phyloP scores from a whole-genome alignment of 2,888 invertebrate species.

The Eupithecia abbreviata region DNA sequence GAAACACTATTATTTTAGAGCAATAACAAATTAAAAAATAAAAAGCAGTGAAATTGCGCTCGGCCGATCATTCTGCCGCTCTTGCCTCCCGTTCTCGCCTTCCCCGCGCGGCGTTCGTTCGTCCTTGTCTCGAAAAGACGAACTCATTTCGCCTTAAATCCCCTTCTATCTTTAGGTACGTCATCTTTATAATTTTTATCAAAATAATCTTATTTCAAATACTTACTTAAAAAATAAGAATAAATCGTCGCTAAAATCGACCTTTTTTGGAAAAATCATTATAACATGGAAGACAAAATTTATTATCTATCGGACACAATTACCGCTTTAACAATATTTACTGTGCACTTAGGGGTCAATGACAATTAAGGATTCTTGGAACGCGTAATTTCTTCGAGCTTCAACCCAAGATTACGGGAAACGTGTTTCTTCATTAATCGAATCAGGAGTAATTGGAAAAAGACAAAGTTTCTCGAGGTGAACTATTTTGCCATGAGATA shows the following conservation, averaged over 20 bases:
- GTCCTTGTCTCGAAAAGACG: no score
- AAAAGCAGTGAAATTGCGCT: no score
- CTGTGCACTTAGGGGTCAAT: constrained; percentile 29
- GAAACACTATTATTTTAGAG: no score
- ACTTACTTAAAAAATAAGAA: background rate
- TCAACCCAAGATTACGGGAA: constrained; percentile 29
- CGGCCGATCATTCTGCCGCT: no score
- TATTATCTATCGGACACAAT: constrained; percentile 15
- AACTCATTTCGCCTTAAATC: no score
- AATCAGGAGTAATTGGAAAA: constrained; percentile 35
- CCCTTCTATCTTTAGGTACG: no score
- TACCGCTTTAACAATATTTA: constrained; percentile 25
- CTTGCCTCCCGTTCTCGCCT: no score
- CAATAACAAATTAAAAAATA: no score
- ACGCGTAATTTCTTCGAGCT: constrained; percentile 32
- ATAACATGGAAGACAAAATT: background rate
- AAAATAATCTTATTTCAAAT: background rate
- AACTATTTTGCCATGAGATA: constrained; percentile 8
- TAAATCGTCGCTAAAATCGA: no score
- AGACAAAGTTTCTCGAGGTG: constrained; percentile 15
- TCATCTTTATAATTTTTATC: no score
- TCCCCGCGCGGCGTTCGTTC: no score
- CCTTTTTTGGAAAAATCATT: background rate
- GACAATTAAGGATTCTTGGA: constrained; percentile 30
- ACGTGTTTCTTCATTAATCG: constrained; percentile 37